These are phyloP conservation scores for Apodemia zela DNA, from an alignment of 2,888 invertebrate genomes.

Conservation along the genomic window DNA sequence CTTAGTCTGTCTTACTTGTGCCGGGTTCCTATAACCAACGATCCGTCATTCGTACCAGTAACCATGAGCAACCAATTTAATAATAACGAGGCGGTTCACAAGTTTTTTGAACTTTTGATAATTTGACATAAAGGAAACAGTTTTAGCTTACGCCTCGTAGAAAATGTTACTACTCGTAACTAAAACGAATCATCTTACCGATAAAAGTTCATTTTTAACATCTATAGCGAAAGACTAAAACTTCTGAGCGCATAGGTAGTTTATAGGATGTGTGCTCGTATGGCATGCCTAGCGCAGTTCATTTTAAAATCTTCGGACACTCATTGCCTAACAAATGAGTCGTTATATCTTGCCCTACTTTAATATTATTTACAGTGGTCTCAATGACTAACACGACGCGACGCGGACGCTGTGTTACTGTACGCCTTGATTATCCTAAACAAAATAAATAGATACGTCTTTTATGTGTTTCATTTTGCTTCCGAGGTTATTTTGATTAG, in stretches of 20 bases:
- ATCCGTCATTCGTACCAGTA: no score
- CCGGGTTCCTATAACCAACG: no score
- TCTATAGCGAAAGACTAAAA: no score
- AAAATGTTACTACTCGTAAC: no score
- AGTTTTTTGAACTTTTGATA: no score
- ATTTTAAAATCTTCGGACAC: slow-evolving; percentile 28
- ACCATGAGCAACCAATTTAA: no score
- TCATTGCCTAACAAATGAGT: slow-evolving; percentile 61
- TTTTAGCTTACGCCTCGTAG: no score
- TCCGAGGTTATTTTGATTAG: not conserved
- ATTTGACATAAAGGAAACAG: no score
- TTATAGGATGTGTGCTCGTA: not conserved
- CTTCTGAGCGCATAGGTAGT: not conserved
- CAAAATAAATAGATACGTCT: not conserved
- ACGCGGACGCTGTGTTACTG: not conserved
- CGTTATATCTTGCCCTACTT: slow-evolving; percentile 58
- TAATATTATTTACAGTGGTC: slow-evolving; percentile 38
- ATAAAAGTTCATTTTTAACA: no score
- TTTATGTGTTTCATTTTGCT: not conserved
- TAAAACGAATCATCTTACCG: no score
- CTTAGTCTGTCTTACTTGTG: no score
- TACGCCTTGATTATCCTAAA: not conserved
- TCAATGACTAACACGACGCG: slow-evolving; percentile 4
- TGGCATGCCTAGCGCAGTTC: not conserved
- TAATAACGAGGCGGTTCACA: no score